A percentile compares a stretch with the other conserved stretches of the same genome.
Evolutionary conservation across 2,113 vertebrate genomes (phyloP).

Genomic region (Elaphurus davidianus): DNA sequence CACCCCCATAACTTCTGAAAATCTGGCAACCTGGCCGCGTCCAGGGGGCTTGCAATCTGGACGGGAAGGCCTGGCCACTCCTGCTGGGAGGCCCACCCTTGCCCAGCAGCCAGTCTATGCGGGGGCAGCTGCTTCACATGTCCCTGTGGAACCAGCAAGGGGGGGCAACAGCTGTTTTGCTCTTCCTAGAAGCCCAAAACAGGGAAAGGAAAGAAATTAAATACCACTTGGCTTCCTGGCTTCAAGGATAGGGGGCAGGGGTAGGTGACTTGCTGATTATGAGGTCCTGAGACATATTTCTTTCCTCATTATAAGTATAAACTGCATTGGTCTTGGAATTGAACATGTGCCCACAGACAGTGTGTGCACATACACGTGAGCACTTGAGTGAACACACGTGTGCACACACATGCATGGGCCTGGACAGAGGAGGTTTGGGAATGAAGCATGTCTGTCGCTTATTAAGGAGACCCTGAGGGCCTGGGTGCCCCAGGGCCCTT

Average conservation of each 20-base stretch:
- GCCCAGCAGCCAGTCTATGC: background rate
- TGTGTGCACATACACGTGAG: background rate
- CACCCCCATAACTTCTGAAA: background rate
- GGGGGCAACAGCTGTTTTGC: background rate
- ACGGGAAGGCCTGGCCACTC: background rate
- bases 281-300: background rate
- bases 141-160: background rate
- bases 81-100: background rate
- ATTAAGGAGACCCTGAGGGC: background rate
- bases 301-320: background rate
- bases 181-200: background rate
- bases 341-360: background rate
- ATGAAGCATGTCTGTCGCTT: background rate
- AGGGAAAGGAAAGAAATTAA: background rate
- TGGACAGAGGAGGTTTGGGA: background rate
- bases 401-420: background rate
- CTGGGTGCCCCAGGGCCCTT: background rate
- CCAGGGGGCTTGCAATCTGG: background rate
- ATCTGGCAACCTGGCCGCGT: background rate
- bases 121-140: background rate
- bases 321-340: background rate
- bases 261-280: background rate
- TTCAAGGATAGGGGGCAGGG: background rate
- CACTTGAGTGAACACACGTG: background rate
- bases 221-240: background rate